These are phyloP conservation scores for Nomada lathburiana DNA, from an alignment of 2,888 invertebrate genomes.

Conservation along the genomic window DNA sequence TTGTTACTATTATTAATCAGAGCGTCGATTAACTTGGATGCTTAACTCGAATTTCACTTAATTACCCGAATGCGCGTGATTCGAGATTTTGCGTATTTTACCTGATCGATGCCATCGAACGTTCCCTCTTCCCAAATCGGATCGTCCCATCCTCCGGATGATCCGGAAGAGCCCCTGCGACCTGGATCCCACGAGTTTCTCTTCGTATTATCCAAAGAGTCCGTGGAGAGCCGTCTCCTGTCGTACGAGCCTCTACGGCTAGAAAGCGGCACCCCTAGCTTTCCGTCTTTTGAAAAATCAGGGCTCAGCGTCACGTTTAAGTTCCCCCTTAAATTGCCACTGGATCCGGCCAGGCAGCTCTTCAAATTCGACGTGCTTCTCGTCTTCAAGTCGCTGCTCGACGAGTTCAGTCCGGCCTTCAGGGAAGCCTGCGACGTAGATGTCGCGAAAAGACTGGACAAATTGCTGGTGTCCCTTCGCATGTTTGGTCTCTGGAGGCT, in stretches of 20 bases:
- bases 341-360: slow-evolving; percentile 78
- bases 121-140: slow-evolving; percentile 87
- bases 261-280: slow-evolving; percentile 53
- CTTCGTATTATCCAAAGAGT: slow-evolving; percentile 89
- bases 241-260: slow-evolving; percentile 85
- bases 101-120: slow-evolving; percentile 57
- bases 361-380: slow-evolving; percentile 76
- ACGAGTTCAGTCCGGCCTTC: slow-evolving; percentile 85
- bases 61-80: too few relatives aligned
- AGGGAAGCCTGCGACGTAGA: slow-evolving; percentile 80
- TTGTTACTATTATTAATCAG: too few relatives aligned
- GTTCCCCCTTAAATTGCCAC: slow-evolving; percentile 77
- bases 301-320: slow-evolving; percentile 80
- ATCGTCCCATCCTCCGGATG: slow-evolving; percentile 87
- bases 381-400: slow-evolving; percentile 77
- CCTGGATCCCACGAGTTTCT: slow-evolving; percentile 90
- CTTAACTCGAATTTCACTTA: too few relatives aligned
- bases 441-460: slow-evolving; percentile 73
- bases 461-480: slow-evolving; percentile 68
- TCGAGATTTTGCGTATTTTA: slow-evolving; percentile 32
- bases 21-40: too few relatives aligned
- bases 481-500: slow-evolving; percentile 76
- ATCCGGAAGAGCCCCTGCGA: slow-evolving; percentile 88
- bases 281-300: slow-evolving; percentile 78
- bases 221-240: slow-evolving; percentile 87